Evolutionary conservation across 2,797 vertebrate species (phyloP), one percentile per base, ranked within the genome.

Genomic region (Tinamus major): DNA sequence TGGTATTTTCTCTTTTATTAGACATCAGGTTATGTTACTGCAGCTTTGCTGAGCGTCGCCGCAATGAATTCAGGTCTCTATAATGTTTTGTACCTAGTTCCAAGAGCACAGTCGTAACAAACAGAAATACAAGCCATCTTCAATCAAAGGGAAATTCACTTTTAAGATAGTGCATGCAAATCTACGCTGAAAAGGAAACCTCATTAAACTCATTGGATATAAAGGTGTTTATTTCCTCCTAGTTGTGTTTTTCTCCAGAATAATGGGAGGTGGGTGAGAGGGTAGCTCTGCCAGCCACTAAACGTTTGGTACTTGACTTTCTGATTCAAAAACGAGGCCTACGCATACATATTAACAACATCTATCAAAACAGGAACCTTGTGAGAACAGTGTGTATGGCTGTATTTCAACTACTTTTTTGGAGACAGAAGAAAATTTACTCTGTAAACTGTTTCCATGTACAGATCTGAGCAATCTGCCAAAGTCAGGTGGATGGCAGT

Each of bases 1-100:
- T 63, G 46, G n/a, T 84, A 55, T 92, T 88, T 88, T 59, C 41
- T 90, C 70, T 76, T 91, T 77, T 88, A 53, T 89, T 89, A 89
- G 67, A 48, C 35, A 46, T 39, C 41, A 72, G 59, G 69, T 76
- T 72, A 41, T 51, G 26, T 79, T 86, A 76, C 39, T 84, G 65
- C 64, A 56, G 70, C 65, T 92, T 88, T 86, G 48, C 62, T 70
- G 71, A 79, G 80, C 77, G 42, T 49, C 68, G 44, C 41, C 71
- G 39, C 72, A 58, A 31, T 75, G 80, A 79, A 46, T 91, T 71
- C 0, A 0, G 39, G 26, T 79, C 56, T 68, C 37, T 72, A 1
- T 76, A 75, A 80, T 83, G 76, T 88, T 42, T 79, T 64, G 13
- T 37, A 89, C 65, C 62, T 70, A 79, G 14, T 71, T 86, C 53